Evolutionary conservation across 2,797 vertebrate genomes (phyloP), one percentile per base, ranked within the genome.

Genomic region (Apogon talboti): DNA sequence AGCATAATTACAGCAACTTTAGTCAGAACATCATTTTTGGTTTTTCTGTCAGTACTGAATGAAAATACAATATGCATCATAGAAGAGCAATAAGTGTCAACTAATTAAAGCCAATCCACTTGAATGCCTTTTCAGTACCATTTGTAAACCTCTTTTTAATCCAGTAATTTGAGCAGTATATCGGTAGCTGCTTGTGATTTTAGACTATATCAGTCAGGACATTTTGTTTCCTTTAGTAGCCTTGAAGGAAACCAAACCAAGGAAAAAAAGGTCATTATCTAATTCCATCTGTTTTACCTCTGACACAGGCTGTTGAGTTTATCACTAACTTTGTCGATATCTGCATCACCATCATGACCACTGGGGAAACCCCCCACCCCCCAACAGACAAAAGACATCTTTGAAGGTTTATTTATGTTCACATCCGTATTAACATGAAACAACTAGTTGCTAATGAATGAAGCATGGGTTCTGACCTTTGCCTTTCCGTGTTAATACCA

Each of bases 401-500:
- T 9, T 14, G 12, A 21, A 24, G 38, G 13, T 19, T 57, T 57
- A 65, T 66, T 49, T 16, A 1, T 43, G 2, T 10, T 14, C 2
- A 4, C 42, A 16, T 76, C 24, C 14, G 43, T 55, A 51, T 61
- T 13, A 66, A 35, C 56, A 9, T 60, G 19, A 41, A 63, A 44
- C 21, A 52, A 24, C 28, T n/a, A n/a, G 15, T n/a, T 49, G 54
- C 2, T 3, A 52, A 44, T 59, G 49, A 58, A 28, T 66, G 46
- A 45, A 44, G 55, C 37, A 11, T 16, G 40, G 13, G 5, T 45
- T 67, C 30, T 69, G 56, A 57, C 58, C 35, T 46, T 38, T 48
- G 45, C 63, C 45, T 11, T 8, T 50, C 59, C 58, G 40, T 70
- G 57, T 79, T 76, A 37, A 45, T 43, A 74, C 78, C 37, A 63